Conservation (phyloP, 1,140 invertebrate species). For the Aphelenchoides fujianensis region DNA sequence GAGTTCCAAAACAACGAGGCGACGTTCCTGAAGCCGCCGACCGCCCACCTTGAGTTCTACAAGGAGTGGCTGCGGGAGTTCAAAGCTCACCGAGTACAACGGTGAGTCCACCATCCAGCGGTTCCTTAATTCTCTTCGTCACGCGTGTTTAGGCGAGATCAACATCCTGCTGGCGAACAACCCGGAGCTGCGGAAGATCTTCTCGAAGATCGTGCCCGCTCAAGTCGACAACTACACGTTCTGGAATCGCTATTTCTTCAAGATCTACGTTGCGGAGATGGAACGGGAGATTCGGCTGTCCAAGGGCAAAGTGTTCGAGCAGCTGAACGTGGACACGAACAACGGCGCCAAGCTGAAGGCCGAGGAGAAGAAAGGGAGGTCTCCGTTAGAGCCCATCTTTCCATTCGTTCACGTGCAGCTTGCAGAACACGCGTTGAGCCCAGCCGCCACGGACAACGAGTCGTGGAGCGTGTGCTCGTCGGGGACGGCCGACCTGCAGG, state of each 20-base stretch:
- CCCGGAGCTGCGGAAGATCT: conserved; percentile 48
- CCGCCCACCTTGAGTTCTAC: conserved; percentile 38
- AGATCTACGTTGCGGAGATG: conserved; percentile 46
- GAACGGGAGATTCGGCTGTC: conserved; percentile 20
- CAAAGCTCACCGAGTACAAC: conserved; percentile 53
- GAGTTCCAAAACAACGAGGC: conserved; percentile 51
- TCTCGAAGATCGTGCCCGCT: conserved; percentile 44
- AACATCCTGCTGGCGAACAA: conserved; percentile 50
- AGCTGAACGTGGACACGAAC: conserved; percentile 16
- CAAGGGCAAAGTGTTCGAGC: conserved; percentile 20
- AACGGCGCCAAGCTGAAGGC: neutral
- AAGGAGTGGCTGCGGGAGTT: conserved; percentile 50
- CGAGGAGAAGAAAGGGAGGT: conserved; percentile 7
- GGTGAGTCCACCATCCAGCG: too few relatives aligned
- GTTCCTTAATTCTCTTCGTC: too few relatives aligned
- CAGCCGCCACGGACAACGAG: conserved; percentile 18
- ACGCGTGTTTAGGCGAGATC: too few relatives aligned
- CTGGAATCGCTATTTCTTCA: conserved; percentile 58
- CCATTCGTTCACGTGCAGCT: neutral
- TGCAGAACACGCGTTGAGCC: conserved; percentile 4
- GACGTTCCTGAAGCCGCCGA: conserved; percentile 45
- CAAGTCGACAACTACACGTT: conserved; percentile 53
- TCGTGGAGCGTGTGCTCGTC: conserved; percentile 23
- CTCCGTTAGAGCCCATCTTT: neutral
- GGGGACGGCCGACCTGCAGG: conserved; percentile 9